These are phyloP conservation scores for Liopterus haemorrhoidalis DNA, from an alignment of 2,888 invertebrate species.

Conservation along the genomic window DNA sequence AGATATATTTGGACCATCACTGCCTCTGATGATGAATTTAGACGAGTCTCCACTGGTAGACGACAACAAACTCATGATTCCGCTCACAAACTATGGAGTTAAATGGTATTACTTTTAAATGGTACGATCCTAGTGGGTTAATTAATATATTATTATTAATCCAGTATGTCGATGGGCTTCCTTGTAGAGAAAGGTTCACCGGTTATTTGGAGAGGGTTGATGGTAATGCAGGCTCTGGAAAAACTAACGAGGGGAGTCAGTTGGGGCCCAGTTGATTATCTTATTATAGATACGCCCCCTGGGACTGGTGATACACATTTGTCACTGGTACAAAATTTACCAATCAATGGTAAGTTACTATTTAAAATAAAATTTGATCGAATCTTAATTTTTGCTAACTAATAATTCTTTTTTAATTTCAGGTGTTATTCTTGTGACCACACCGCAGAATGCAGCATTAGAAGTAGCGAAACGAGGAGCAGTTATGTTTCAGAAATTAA, in stretches of 20 bases:
- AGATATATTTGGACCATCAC: slow-evolving; percentile 91
- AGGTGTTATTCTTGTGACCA: slow-evolving; percentile 86
- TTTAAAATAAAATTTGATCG: slow-evolving; percentile 13
- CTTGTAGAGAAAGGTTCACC: slow-evolving; percentile 78
- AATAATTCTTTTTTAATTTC: slow-evolving; percentile 25
- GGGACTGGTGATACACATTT: slow-evolving; percentile 95
- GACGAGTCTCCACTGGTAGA: slow-evolving; percentile 73
- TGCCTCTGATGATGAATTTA: slow-evolving; percentile 93
- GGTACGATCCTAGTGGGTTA: slow-evolving; percentile 4
- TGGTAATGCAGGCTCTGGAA: slow-evolving; percentile 94
- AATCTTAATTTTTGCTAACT: background rate
- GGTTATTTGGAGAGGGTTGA: slow-evolving; percentile 90
- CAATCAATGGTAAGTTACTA: slow-evolving; percentile 60
- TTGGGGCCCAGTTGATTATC: slow-evolving; percentile 83
- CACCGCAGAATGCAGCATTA: slow-evolving; percentile 83
- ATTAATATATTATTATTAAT: slow-evolving; percentile 30
- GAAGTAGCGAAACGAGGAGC: slow-evolving; percentile 81
- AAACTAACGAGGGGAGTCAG: slow-evolving; percentile 77
- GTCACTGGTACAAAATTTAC: slow-evolving; percentile 82
- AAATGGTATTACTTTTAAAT: slow-evolving; percentile 63
- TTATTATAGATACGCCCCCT: slow-evolving; percentile 92
- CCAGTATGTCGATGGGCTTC: slow-evolving; percentile 92
- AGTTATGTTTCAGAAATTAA: slow-evolving; percentile 79
- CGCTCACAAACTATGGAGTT: slow-evolving; percentile 82
- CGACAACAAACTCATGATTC: slow-evolving; percentile 75